These are phyloP conservation scores for Sarcophaga carnaria DNA, from an alignment of 2,888 invertebrate species.

Conservation along the genomic window DNA sequence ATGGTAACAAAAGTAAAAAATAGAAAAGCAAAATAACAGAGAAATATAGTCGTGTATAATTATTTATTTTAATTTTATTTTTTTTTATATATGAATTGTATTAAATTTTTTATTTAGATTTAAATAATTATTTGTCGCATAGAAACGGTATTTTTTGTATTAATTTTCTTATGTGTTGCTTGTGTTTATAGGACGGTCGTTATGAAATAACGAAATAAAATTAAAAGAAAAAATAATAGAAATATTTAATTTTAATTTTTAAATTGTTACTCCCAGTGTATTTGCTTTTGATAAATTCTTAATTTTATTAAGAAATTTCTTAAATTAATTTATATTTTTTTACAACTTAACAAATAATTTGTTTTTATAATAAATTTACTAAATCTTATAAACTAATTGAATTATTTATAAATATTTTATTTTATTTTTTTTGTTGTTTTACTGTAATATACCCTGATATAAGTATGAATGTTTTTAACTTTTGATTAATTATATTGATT, in stretches of 20 bases:
- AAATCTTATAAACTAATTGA: neutral
- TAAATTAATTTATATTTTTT: neutral
- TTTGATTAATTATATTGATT: slow-evolving; percentile 63
- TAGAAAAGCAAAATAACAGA: too few species aligned
- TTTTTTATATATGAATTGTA: too few species aligned
- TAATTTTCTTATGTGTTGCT: slow-evolving; percentile 29
- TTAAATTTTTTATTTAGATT: too few species aligned
- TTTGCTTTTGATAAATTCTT: slow-evolving; percentile 23
- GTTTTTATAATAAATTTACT: too few species aligned
- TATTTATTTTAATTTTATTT: too few species aligned
- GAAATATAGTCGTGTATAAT: too few species aligned
- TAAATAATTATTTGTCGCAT: too few species aligned
- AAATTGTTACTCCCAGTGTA: neutral
- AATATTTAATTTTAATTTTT: neutral
- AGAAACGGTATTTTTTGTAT: too few species aligned
- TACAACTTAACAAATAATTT: slow-evolving; percentile 14
- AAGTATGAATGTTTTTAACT: slow-evolving; percentile 66
- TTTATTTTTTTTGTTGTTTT: slow-evolving; percentile 1
- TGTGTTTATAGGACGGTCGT: slow-evolving; percentile 74
- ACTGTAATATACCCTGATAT: slow-evolving; percentile 62
- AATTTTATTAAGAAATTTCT: slow-evolving; percentile 27
- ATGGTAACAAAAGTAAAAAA: too few species aligned
- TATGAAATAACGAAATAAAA: slow-evolving; percentile 61
- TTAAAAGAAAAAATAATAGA: too few species aligned
- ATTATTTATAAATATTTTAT: slow-evolving; percentile 7